Percentiles rank a stretch among this genome's conserved stretches.
Conservation (phyloP, 2,113 vertebrate species). For the Mastomys natalensis region DNA sequence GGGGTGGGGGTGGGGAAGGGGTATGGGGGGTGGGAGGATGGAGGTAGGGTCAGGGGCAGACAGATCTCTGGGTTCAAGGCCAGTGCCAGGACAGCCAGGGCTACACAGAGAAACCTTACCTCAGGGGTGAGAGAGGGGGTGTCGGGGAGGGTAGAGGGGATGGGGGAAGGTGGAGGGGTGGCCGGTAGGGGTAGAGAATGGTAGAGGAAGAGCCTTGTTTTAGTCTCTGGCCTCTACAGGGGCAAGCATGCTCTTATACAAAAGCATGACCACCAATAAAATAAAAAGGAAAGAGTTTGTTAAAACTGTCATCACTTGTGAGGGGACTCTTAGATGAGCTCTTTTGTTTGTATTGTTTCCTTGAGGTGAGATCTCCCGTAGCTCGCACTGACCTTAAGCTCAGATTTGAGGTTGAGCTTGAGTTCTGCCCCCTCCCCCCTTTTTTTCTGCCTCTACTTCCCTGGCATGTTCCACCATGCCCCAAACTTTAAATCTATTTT, state of each 20-base stretch:
- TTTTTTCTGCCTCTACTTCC: not conserved
- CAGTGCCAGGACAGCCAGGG: not conserved
- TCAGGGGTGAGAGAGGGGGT: too few relatives aligned
- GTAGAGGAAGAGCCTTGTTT: not conserved
- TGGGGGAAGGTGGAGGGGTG: too few relatives aligned
- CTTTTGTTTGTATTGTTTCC: not conserved
- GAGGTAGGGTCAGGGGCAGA: not conserved
- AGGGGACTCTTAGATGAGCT: not conserved
- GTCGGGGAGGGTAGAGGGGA: too few relatives aligned
- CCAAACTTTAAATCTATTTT: slow-evolving; percentile 12
- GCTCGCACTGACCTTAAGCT: not conserved
- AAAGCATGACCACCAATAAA: not conserved
- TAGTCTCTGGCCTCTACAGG: not conserved
- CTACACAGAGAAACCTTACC: not conserved
- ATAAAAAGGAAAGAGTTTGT: slow-evolving; percentile 3
- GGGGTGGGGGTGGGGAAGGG: too few relatives aligned
- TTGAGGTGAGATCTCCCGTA: not conserved
- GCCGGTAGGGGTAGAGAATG: not conserved
- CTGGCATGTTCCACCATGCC: not conserved
- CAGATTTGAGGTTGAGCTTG: not conserved
- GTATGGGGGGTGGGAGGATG: too few relatives aligned
- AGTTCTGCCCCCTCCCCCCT: too few relatives aligned
- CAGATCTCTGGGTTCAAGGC: not conserved
- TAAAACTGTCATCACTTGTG: slow-evolving; percentile 35
- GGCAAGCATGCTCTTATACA: not conserved